Evolutionary conservation across 2,888 invertebrate genomes (phyloP), one percentile per base, ranked within the genome.

Genomic region (Protonemura montana): DNA sequence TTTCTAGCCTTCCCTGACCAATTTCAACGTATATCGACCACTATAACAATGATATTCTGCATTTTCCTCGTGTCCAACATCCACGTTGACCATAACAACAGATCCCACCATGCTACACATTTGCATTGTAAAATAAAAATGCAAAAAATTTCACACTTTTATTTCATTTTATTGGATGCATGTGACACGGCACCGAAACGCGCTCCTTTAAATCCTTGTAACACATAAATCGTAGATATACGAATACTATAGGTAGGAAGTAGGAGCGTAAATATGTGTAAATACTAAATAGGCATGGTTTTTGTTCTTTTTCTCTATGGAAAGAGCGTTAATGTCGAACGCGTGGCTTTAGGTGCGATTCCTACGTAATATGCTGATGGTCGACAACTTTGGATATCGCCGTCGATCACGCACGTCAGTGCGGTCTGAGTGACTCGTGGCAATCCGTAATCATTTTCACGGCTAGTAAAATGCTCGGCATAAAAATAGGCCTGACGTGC

Each of bases 321-420:
- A 78, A 78, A 78, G 10, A 28, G 78, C n/a, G 78, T 21, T 78
- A 78, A 78, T 28, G 28, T 1, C 10, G 78, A 2, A 13, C 78
- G 78, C 78, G 78, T 78, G 78, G 78, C 78, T 78, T 25, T 59
- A 13, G 59, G 21, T 7, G 59, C 59, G 59, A 59, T 59, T 59
- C 59, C 59, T 59, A 59, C 59, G 59, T 59, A 59, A 59, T 59
- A 59, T 59, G 59, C 59, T 59, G 59, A 59, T 59, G 59, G 59
- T 21, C 13, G 1, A 21, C 21, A 59, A 21, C 59, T 21, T 59
- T 7, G 59, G 21, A 59, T 59, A 59, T 59, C 59, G 59, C 59
- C 59, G 59, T 10, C 59, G 59, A 59, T 59, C 59, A 59, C 59
- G 59, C 59, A 59, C 7, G 6, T 21, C 59, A 59, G 59, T 59